A percentile compares a stretch with the other conserved stretches of the same genome.
Evolutionary conservation across 2,113 vertebrate genomes (phyloP).

Genomic region (Actenoides hombroni): DNA sequence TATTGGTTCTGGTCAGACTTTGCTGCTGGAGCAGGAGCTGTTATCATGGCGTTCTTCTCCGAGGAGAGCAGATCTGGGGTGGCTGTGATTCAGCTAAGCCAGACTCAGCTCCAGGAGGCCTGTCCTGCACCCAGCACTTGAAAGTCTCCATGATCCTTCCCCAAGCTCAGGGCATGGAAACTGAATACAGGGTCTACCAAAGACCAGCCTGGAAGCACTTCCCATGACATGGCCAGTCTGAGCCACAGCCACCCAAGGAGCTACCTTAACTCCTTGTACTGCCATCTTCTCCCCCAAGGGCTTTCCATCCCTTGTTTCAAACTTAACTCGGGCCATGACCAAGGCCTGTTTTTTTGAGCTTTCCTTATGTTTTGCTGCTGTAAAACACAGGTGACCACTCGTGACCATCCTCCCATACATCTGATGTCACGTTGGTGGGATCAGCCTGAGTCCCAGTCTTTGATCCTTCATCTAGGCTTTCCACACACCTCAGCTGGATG

Average conservation of each 20-base stretch:
- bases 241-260: neutral
- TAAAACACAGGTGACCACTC: neutral
- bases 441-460: neutral
- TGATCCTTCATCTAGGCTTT: neutral
- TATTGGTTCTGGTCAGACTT: neutral
- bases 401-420: neutral
- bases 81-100: neutral
- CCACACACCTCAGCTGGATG: neutral
- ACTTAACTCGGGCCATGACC: neutral
- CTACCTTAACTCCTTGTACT: neutral
- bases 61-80: neutral
- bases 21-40: accelerated
- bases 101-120: neutral
- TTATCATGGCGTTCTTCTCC: neutral
- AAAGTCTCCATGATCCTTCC: neutral
- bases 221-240: neutral
- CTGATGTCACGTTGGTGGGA: neutral
- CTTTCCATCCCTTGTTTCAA: neutral
- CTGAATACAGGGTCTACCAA: neutral
- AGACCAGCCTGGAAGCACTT: neutral
- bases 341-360: neutral
- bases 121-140: neutral
- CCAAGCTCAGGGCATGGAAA: neutral
- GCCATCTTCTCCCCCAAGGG: neutral
- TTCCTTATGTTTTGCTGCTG: neutral